phyloP scores from a whole-genome alignment of 2,113 vertebrate species.

The Procavia capensis region DNA sequence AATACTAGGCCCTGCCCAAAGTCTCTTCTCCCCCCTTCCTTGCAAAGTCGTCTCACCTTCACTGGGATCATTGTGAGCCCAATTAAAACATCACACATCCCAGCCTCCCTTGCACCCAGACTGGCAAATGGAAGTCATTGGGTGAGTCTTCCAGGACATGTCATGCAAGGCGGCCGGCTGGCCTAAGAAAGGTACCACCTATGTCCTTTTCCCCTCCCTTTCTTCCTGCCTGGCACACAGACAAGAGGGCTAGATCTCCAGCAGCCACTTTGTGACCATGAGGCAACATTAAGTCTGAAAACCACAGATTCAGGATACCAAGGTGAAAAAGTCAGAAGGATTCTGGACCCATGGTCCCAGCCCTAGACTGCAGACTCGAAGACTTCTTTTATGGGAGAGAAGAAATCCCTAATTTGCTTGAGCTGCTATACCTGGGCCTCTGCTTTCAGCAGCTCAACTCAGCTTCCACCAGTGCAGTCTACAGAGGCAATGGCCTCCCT shows the following conservation, averaged over 20 bases:
- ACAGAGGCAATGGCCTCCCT: neutral
- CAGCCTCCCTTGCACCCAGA: neutral
- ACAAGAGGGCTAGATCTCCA: neutral
- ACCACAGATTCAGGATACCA: neutral
- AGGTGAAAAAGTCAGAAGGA: neutral
- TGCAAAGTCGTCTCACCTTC: neutral
- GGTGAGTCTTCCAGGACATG: neutral
- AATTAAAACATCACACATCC: neutral
- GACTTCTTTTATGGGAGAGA: neutral
- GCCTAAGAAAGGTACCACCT: too few relatives aligned
- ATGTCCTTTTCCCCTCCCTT: neutral
- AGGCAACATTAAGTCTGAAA: neutral
- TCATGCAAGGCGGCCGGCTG: neutral
- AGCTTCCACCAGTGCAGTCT: neutral
- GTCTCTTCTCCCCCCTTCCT: neutral
- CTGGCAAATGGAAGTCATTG: neutral
- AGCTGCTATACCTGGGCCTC: neutral
- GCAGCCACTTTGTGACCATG: neutral
- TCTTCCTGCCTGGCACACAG: neutral
- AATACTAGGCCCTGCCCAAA: neutral
- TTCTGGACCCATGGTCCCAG: neutral
- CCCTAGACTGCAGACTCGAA: too few relatives aligned
- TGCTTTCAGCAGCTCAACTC: neutral
- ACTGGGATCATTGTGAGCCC: neutral
- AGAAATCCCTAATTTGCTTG: neutral